phyloP scores from a whole-genome alignment of 1,140 invertebrate species.

The Grapholita molesta region DNA sequence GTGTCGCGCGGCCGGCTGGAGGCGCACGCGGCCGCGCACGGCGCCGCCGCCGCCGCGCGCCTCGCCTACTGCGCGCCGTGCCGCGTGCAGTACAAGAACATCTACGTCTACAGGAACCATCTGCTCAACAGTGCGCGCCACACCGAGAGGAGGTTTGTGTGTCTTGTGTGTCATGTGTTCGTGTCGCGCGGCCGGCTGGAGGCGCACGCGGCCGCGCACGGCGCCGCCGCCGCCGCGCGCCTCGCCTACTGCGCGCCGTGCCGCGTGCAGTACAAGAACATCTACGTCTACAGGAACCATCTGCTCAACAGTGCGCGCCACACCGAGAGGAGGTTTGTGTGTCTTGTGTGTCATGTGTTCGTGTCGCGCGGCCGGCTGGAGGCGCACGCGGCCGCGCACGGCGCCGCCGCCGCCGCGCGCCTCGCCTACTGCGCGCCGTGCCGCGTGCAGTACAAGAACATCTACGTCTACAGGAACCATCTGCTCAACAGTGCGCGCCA shows the following conservation, averaged over 20 bases:
- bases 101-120: slow-evolving; percentile 46
- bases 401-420: not conserved
- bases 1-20: slow-evolving; percentile 34
- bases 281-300: slow-evolving; percentile 46
- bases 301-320: slow-evolving; percentile 44
- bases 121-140: slow-evolving; percentile 44
- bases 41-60: slow-evolving; percentile 21
- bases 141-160: slow-evolving; percentile 34
- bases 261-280: slow-evolving; percentile 44
- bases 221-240: slow-evolving; percentile 21
- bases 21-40: slow-evolving; percentile 35
- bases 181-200: slow-evolving; percentile 34
- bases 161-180: slow-evolving; percentile 22
- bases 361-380: slow-evolving; percentile 33
- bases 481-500: not conserved
- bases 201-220: slow-evolving; percentile 35
- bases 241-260: slow-evolving; percentile 40
- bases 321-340: slow-evolving; percentile 34
- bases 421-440: not conserved
- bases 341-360: slow-evolving; percentile 22
- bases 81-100: slow-evolving; percentile 44
- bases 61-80: slow-evolving; percentile 40
- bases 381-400: slow-evolving; percentile 34
- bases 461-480: not conserved
- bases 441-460: not conserved